Base-by-base conservation (phyloP, 2,797 vertebrate species). In the Ataeniobius toweri region DNA sequence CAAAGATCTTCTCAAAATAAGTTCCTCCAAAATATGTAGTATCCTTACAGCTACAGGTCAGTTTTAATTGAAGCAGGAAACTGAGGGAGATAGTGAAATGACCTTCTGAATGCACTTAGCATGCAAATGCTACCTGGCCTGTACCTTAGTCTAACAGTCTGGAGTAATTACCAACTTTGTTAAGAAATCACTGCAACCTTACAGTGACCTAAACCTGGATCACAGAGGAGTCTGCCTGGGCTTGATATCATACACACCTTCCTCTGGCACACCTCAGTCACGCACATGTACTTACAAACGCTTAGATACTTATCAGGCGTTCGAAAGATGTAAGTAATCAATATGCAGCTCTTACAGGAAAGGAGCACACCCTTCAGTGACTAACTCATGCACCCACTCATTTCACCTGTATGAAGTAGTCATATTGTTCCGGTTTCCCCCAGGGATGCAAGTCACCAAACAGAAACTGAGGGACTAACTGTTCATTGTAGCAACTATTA, bases 161-260 rank as follows among this genome's bases (percentile, higher is more conserved):
- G 84, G 83, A 84, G 83, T 89, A 93, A 93, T 94, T 91, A 90
- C 86, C 86, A 76, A 85, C 83, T 86, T 85, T 74, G 81, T 79
- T 91, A 91, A 91, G 88, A 90, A 93, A 93, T 92, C 87, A 89
- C 82, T 85, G 91, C 83, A 92, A 92, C 88, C 91, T 93, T 91
- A 92, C 83, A 82, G 86, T 82, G 86, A 89, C 87, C 85, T 93
- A 89, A 92, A 93, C 91, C 90, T 93, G 91, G 92, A 93, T 89
- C 89, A 84, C 75, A 82, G 78, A 70, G 22, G 77, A 86, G 88
- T 92, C 85, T 92, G 93, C 90, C 87, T 74, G 83, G 90, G 83
- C 91, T 91, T 91, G 93, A 92, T 87, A 91, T 89, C 91, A 86
- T 85, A 85, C 91, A 92, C 88, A 86, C 88, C 89, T 90, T 90